phyloP scores from a whole-genome alignment of 2,888 invertebrate genomes.

The Rotaria socialis region DNA sequence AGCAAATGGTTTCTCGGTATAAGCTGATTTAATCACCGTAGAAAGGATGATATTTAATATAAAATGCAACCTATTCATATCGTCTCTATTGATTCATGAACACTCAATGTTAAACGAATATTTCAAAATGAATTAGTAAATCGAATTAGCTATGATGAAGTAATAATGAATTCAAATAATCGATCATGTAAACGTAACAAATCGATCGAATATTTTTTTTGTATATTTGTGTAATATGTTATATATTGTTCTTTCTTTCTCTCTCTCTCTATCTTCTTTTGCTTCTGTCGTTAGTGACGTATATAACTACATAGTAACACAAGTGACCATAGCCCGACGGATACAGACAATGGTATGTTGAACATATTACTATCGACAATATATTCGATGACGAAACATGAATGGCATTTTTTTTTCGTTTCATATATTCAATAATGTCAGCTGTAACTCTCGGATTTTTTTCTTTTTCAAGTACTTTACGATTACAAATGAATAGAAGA shows the following conservation, averaged over 20 bases:
- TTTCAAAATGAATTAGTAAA: not conserved
- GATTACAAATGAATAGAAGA: not conserved
- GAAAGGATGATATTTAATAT: no score
- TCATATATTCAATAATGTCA: not conserved
- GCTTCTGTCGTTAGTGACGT: not conserved
- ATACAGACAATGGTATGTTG: not conserved
- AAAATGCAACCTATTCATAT: not conserved
- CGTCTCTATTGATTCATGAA: not conserved
- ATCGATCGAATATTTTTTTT: not conserved
- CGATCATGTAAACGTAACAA: no score
- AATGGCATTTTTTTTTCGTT: not conserved
- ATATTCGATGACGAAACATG: constrained; percentile 2
- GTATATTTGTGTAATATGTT: not conserved
- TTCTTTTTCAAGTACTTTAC: not conserved
- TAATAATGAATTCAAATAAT: not conserved
- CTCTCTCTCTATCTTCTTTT: not conserved
- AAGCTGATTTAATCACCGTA: no score
- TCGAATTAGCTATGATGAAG: not conserved
- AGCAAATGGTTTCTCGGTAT: no score
- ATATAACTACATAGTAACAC: not conserved
- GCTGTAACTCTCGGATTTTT: not conserved
- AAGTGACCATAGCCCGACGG: not conserved
- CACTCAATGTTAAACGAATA: not conserved
- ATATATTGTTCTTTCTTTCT: not conserved
- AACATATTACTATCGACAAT: not conserved